These are phyloP conservation scores for Meloidogyne exigua DNA, from an alignment of 1,140 invertebrate genomes.

Conservation along the genomic window DNA sequence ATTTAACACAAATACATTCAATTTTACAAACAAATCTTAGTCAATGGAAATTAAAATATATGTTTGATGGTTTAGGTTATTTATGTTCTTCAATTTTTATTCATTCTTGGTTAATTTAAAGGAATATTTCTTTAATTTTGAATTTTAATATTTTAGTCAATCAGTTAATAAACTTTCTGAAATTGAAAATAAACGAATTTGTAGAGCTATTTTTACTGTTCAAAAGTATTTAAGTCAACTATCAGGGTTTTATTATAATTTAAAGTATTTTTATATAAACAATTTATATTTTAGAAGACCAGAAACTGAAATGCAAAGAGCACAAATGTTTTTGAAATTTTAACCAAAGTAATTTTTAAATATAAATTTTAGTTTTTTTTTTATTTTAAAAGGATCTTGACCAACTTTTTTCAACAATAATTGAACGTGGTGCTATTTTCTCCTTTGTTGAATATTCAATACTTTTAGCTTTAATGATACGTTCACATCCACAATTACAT, in stretches of 20 bases:
- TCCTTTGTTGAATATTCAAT: conserved; percentile 29
- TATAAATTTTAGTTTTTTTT: not conserved
- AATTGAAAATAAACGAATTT: conserved; percentile 68
- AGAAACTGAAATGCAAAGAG: conserved; percentile 22
- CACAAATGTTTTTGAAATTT: conserved; percentile 30
- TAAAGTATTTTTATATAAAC: not conserved
- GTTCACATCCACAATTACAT: conserved; percentile 17
- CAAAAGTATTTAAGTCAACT: conserved; percentile 83
- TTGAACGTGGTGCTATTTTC: conserved; percentile 22
- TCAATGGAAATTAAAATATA: conserved; percentile 80
- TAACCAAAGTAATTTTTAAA: not conserved
- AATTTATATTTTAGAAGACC: conserved; percentile 12
- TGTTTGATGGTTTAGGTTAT: conserved; percentile 88
- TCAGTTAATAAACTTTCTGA: conserved; percentile 78
- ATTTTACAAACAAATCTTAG: conserved; percentile 74
- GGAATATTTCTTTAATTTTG: not conserved
- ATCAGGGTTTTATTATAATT: conserved; percentile 68
- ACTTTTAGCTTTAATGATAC: conserved; percentile 19
- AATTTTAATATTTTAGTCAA: conserved; percentile 67
- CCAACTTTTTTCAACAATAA: conserved; percentile 22
- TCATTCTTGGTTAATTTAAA: conserved; percentile 67
- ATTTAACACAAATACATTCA: conserved; percentile 77
- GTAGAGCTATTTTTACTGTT: conserved; percentile 79
- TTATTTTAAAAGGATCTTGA: conserved; percentile 23
- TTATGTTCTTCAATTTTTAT: conserved; percentile 81